Percentiles rank a stretch among this genome's conserved stretches.
These are phyloP conservation scores for Halcyon senegalensis DNA, from an alignment of 2,113 vertebrate species.

Conservation along the genomic window DNA sequence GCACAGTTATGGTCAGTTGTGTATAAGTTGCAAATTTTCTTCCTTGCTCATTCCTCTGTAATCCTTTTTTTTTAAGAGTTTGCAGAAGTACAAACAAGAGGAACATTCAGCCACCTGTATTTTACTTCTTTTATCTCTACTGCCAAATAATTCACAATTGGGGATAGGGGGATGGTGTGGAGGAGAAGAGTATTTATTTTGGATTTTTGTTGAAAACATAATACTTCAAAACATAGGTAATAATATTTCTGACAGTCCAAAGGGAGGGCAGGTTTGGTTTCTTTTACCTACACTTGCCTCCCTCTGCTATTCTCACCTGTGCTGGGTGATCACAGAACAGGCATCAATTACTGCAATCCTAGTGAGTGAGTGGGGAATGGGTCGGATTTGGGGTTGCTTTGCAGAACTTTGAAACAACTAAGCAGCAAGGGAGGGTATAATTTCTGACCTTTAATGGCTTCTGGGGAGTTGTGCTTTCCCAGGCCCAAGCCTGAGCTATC, in stretches of 20 bases:
- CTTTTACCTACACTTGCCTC: neutral
- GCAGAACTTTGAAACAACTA: neutral
- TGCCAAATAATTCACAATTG: neutral
- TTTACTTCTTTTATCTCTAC: neutral
- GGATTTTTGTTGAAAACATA: neutral
- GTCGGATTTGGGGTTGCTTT: neutral
- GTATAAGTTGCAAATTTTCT: neutral
- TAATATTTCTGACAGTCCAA: neutral
- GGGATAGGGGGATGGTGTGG: accelerated
- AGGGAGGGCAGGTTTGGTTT: neutral
- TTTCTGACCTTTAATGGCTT: neutral
- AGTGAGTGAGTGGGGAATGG: accelerated
- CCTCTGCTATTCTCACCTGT: neutral
- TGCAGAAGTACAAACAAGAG: neutral
- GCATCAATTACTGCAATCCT: neutral
- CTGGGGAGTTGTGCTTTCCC: neutral
- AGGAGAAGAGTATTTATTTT: neutral
- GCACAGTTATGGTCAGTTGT: neutral
- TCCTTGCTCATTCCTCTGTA: neutral
- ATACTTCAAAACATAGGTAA: neutral
- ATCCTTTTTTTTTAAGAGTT: neutral
- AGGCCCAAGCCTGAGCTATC: neutral
- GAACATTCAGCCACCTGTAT: neutral
- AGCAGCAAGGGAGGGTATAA: accelerated
- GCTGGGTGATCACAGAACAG: neutral